Base-by-base conservation (phyloP, 2,888 invertebrate species). In the Lycia hirtaria region DNA sequence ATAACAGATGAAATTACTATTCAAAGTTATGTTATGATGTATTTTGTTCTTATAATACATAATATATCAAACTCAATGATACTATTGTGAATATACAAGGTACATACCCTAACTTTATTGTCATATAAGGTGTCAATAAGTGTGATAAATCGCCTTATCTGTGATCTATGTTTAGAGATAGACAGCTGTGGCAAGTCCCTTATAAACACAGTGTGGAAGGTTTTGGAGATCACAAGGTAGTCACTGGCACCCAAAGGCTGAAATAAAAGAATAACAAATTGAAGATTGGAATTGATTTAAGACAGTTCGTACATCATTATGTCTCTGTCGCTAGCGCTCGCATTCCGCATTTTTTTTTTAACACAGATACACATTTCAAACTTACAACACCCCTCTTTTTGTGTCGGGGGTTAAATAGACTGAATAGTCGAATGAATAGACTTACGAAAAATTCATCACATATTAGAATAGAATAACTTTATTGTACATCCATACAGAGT, bases 71-170 rank as follows among this genome's bases (percentile, higher is more conserved):
- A 54, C 41, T 15, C 37, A 22, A 17, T 55, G 45, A 44, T 14
- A 55, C 52, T 28, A 2, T 24, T 26, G 7, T 7, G 17, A 28
- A n/a, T 2, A 37, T 33, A 19, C n/a, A 28, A 52, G 54, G 59
- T 62, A 81, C 88, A 80, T 79, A 93, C 94, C 80, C 95, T 93
- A 59, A 98, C 97, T 92, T 95, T 95, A 77, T 97, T 96, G 85
- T 99, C 99, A 81, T 99, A 99, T 7, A 99, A 93, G 0, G 98
- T 98, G 83, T 99, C 99, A 70, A 99, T 98, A 12, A 99, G 93
- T 0, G 98, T 98, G 61, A 99, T 99, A 83, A 99, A 99, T 65
- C 99, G 93, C 75, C 99, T 93, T 48, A 98, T 95, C 85, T 97
- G 97, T n/a, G 97, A 97, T 81, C 97, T 95, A 38, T 95, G 90